Base-by-base conservation (phyloP, 2,888 invertebrate genomes). In the Archips xylosteana region DNA sequence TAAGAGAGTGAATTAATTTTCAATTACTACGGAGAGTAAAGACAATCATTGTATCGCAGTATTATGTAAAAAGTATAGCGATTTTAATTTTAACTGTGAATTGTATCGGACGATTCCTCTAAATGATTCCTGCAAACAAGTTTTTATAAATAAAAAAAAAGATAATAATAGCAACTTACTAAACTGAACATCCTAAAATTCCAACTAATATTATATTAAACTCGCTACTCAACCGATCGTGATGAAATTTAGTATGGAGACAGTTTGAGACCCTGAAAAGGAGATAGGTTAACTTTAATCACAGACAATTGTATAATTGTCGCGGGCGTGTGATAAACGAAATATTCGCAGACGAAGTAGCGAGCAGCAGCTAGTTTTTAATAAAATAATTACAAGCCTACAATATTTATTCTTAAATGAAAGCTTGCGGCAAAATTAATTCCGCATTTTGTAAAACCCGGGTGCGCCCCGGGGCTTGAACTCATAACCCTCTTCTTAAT, bases 1-100 rank as follows among this genome's bases (percentile, higher is more conserved):
- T 57, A 45, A 45, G 15, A 34, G 59, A 60, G 13, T 51, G 45
- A 36, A 61, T 61, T 65, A 59, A 61, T 68, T 63, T 63, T 68
- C 32, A 51, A 59, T 60, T 64, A 54, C 36, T 15, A 13, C 23
- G n/a, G 12, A 34, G 49, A 64, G 34, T 34, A 47, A 47, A 63
- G 45, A 63, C 65, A 65, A 39, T 36, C 15, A 12, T 15, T 32
- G 57, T 12, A 32, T 10, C 12, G n/a, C 49, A 49, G 3, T 45
- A 45, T 32, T 32, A 23, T 32, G 12, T 32, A 57, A 12, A 15
- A 32, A 12, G 23, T 57, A 32, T 4, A 57, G 12, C 32, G 32
- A 57, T 23, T 23, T 2, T 12, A 57, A 12, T 57, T 57, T 23
- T 32, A 12, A 15, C 2, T 54, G 15, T 23, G 9, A 15, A 23